phyloP scores from a whole-genome alignment of 37 sponge, comb jelly and placozoan genomes.

The Tethya wilhelma region DNA sequence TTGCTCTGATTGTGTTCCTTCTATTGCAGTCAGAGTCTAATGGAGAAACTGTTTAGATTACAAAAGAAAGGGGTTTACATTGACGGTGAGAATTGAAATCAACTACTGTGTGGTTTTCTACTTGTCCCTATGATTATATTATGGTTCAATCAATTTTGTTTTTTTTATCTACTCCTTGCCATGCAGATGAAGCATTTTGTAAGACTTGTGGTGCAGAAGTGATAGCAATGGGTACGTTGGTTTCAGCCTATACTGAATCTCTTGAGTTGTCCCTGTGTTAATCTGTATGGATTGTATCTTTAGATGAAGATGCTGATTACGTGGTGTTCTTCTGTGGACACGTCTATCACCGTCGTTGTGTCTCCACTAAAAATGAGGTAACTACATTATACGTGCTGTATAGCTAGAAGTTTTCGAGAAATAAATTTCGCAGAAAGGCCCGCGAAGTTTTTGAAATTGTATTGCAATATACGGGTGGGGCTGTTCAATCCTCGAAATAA shows the following conservation, averaged over 20 bases:
- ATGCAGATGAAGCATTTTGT: conserved; percentile 40
- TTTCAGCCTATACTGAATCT: background rate
- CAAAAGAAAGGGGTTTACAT: conserved; percentile 51
- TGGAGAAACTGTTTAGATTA: conserved; percentile 55
- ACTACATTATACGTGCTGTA: no score
- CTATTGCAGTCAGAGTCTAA: conserved; percentile 32
- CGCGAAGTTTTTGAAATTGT: background rate
- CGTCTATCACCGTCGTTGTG: conserved; percentile 74
- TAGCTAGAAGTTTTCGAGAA: no score
- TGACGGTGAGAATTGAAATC: conserved; percentile 68
- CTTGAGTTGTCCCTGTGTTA: background rate
- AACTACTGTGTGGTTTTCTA: no score
- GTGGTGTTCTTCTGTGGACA: conserved; percentile 89
- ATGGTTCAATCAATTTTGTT: no score
- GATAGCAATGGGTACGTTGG: conserved; percentile 25
- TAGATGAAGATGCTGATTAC: conserved; percentile 32
- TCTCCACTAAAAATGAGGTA: conserved; percentile 42
- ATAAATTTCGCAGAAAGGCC: background rate
- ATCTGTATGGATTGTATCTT: background rate
- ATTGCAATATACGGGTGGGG: no score
- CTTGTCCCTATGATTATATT: no score
- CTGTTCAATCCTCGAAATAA: no score
- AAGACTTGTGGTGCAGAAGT: conserved; percentile 52
- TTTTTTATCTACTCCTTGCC: background rate
- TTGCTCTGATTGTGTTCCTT: background rate